A percentile compares a stretch with the other conserved stretches of the same genome.
phyloP scores from a whole-genome alignment of 1,140 invertebrate species.

The Bombyx mandarina region DNA sequence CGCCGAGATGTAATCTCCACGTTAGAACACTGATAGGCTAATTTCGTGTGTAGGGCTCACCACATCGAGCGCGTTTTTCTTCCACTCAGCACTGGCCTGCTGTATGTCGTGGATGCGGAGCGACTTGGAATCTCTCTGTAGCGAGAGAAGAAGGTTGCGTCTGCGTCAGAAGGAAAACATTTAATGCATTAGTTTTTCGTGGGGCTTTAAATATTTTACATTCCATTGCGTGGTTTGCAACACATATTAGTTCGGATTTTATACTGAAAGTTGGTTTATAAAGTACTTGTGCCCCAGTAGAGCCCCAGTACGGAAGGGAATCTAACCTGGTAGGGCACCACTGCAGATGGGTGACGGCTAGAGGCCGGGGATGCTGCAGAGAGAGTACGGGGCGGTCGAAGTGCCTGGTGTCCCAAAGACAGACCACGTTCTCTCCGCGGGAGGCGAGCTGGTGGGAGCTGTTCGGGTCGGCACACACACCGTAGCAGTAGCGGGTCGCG shows the following conservation, averaged over 20 bases:
- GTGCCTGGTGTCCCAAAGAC: conserved; percentile 91
- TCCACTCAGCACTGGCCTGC: conserved; percentile 73
- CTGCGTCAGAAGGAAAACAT: conserved; percentile 51
- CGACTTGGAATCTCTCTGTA: conserved; percentile 78
- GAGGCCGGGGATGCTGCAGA: conserved; percentile 77
- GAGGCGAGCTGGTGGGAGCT: conserved; percentile 86
- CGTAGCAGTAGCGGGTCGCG: conserved; percentile 88
- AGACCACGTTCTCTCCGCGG: conserved; percentile 84
- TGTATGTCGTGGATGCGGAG: conserved; percentile 88
- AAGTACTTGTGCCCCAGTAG: not conserved
- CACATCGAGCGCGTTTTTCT: conserved; percentile 13
- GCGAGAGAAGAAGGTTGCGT: conserved; percentile 80
- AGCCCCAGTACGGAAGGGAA: not conserved
- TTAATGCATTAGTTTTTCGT: not conserved
- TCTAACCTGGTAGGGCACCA: conserved; percentile 91
- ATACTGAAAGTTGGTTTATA: not conserved
- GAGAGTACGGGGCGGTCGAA: conserved; percentile 87
- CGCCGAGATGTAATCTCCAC: too few species aligned
- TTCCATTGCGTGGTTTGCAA: too few species aligned
- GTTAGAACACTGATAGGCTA: too few species aligned
- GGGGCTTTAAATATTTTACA: not conserved
- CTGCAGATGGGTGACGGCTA: conserved; percentile 77
- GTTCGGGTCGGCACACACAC: conserved; percentile 83
- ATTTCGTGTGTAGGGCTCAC: conserved; percentile 13
- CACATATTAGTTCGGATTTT: not conserved